Base-by-base conservation (phyloP, 2,797 vertebrate genomes). In the Acipenser transmontanus region DNA sequence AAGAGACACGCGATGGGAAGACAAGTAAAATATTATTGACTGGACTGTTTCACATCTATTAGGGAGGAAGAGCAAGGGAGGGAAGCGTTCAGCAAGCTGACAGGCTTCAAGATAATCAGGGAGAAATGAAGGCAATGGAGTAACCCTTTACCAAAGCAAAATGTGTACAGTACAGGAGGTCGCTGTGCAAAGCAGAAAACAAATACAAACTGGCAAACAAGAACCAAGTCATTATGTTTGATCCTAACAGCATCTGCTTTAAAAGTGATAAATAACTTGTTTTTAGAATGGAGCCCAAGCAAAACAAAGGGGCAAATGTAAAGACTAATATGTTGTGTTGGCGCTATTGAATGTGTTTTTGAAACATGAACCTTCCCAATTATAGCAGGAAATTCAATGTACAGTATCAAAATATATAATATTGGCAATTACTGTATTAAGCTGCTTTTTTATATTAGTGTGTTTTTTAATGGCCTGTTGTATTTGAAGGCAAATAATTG, bases 101-200 rank as follows among this genome's bases (percentile, higher is more conserved):
- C 92, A 92, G 91, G 85, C 88, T 82, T 94, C 91, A 92, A 85
- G 87, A 88, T 93, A 93, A 94, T 93, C 92, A 91, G 88, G 87
- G 80, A 83, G 76, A 80, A 87, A 88, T 88, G 78, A 61, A 82
- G 85, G 80, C 82, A 76, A 81, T 69, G 50, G 72, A 79, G 82
- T 82, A 88, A 89, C 84, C 88, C 88, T 85, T 72, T 49, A 77
- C 69, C 81, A 84, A 77, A 81, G 72, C 78, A 81, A 76, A 80
- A 84, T 76, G 74, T 7, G 64, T 48, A 71, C 72, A 78, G 79
- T 74, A 69, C 50, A 68, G 78, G 86, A 80, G 85, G 89, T 91
- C 86, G 77, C 69, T 74, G 70, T 66, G 78, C 77, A 72, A 52
- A 8, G 68, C 0, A 1, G 75, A 83, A 76, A 84, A 80, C 80